phyloP scores from a whole-genome alignment of 2,113 vertebrate species.

The Hemicordylus capensis region DNA sequence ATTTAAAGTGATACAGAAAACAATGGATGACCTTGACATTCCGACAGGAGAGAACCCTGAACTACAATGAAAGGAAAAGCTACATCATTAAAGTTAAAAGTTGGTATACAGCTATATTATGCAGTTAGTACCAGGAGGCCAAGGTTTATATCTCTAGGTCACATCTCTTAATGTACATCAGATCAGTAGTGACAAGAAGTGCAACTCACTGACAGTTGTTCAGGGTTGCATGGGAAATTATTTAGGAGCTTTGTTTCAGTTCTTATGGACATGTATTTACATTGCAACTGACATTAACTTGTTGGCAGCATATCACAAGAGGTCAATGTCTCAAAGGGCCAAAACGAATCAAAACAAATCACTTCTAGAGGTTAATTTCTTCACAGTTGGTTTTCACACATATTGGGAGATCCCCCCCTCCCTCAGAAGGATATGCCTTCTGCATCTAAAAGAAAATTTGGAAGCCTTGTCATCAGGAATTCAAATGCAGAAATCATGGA shows the following conservation, averaged over 20 bases:
- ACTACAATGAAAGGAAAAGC: neutral
- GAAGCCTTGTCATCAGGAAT: neutral
- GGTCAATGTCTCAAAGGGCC: neutral
- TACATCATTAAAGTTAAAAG: neutral
- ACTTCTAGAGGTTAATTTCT: neutral
- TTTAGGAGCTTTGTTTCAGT: slow-evolving; percentile 30
- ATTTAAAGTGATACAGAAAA: neutral
- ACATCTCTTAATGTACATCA: slow-evolving; percentile 26
- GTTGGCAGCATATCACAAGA: slow-evolving; percentile 2
- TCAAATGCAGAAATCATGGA: neutral
- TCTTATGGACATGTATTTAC: slow-evolving; percentile 14
- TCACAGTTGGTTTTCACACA: neutral
- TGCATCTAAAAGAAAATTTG: neutral
- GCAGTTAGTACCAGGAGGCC: neutral
- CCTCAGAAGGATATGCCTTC: neutral
- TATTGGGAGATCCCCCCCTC: neutral
- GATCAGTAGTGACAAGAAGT: slow-evolving; percentile 42
- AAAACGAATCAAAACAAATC: neutral
- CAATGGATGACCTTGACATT: neutral
- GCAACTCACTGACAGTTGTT: slow-evolving; percentile 40
- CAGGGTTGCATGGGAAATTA: slow-evolving; percentile 27
- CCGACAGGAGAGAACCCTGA: neutral
- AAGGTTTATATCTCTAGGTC: slow-evolving; percentile 15
- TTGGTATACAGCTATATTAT: neutral
- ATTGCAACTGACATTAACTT: slow-evolving; percentile 34